A percentile compares a stretch with the other conserved stretches of the same genome.
Conservation (phyloP, 2,888 invertebrate species). For the Pseudoips prasinana region DNA sequence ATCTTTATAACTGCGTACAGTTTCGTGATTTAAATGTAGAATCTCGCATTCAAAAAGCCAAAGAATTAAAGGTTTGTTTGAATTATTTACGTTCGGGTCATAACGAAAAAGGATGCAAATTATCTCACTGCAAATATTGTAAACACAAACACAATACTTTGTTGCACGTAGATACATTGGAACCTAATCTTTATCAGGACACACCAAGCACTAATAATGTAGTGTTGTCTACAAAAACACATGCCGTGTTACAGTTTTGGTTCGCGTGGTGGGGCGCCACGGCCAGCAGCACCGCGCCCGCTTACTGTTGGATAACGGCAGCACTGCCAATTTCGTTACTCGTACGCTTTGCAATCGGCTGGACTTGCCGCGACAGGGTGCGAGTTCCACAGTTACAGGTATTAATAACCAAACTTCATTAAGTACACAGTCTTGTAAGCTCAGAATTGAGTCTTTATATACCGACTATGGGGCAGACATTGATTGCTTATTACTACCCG, state of each 20-base stretch:
- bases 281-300: constrained; percentile 9
- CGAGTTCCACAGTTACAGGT: constrained; percentile 5
- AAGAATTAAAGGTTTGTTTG: constrained; percentile 2
- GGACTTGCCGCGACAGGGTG: constrained; percentile 1
- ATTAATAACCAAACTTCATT: constrained; percentile 1
- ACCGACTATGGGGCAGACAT: constrained; percentile 1
- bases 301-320: constrained; percentile 15
- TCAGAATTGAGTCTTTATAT: neutral
- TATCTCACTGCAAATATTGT: constrained; percentile 2
- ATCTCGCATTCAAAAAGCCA: constrained; percentile 12
- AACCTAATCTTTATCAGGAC: neutral
- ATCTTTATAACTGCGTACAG: constrained; percentile 13
- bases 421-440: constrained; percentile 1
- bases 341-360: constrained; percentile 1
- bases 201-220: neutral
- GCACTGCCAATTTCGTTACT: constrained; percentile 11
- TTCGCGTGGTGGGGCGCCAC: constrained; percentile 7
- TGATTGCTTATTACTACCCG: constrained; percentile 2
- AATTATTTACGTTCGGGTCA: constrained; percentile 7
- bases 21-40: constrained; percentile 11
- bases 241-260: neutral
- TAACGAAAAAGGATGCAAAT: neutral
- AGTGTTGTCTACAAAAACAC: neutral
- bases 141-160: constrained; percentile 3
- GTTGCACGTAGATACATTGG: neutral